Evolutionary conservation across 2,797 vertebrate species (phyloP).

Genomic region (Lycodopsis pacificus): DNA sequence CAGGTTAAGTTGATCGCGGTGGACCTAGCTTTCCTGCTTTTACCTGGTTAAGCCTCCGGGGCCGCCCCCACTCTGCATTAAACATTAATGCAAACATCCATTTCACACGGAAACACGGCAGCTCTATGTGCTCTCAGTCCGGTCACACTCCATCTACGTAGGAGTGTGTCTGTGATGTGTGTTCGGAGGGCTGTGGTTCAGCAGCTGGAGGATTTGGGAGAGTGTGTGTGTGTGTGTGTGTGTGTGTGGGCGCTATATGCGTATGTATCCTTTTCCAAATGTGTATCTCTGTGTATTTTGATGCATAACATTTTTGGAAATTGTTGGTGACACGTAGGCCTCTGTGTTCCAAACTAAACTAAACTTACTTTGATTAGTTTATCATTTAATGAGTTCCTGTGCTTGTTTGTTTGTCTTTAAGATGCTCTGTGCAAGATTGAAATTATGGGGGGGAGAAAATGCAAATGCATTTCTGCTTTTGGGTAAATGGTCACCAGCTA

Average conservation of each 20-base stretch:
- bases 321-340: background rate
- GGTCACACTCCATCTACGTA: slow-evolving; percentile 21
- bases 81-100: slow-evolving; percentile 56
- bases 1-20: background rate
- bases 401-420: slow-evolving; percentile 9
- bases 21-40: background rate
- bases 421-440: slow-evolving; percentile 7
- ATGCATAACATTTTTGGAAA: background rate
- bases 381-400: slow-evolving; percentile 20
- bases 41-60: slow-evolving; percentile 34
- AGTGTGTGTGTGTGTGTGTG: no score
- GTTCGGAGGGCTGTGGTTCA: slow-evolving; percentile 24
- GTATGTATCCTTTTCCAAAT: slow-evolving; percentile 8
- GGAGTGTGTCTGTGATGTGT: slow-evolving; percentile 33
- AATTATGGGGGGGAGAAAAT: background rate
- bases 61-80: slow-evolving; percentile 34
- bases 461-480: slow-evolving; percentile 5
- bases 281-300: background rate
- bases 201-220: slow-evolving; percentile 15
- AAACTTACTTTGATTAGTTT: slow-evolving; percentile 1
- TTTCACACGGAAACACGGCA: slow-evolving; percentile 46
- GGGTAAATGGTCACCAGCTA: background rate
- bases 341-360: background rate
- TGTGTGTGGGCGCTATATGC: background rate
- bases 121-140: slow-evolving; percentile 20